Evolutionary conservation across 1,140 invertebrate genomes (phyloP).

Genomic region (Dolichoris vasculosae): DNA sequence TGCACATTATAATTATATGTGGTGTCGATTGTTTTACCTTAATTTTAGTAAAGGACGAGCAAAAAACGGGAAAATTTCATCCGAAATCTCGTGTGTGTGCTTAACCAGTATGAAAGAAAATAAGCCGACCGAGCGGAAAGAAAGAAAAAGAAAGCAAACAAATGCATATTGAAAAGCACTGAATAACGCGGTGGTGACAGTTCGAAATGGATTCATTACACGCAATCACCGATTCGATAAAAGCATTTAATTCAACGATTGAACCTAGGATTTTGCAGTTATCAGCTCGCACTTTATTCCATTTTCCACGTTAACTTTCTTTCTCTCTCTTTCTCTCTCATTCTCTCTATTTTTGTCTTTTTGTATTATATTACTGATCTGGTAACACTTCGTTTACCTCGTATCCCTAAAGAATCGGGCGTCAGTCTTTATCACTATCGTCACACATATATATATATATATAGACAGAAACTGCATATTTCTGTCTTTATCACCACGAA

Average conservation of each 20-base stretch:
- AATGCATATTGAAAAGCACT: conserved; percentile 55
- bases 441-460: neutral
- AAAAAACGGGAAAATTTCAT: neutral
- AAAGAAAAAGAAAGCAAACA: neutral
- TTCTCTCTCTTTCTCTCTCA: conserved; percentile 41
- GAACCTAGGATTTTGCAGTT: conserved; percentile 62
- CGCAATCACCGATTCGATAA: conserved; percentile 63
- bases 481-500: too few species aligned
- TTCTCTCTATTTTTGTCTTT: neutral
- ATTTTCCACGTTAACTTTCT: conserved; percentile 52
- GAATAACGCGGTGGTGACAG: conserved; percentile 56
- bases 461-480: too few species aligned
- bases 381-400: conserved; percentile 57
- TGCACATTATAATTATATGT: too few species aligned
- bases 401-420: conserved; percentile 54
- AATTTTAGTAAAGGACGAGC: neutral
- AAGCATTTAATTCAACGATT: conserved; percentile 68
- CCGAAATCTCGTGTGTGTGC: neutral
- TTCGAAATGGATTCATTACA: conserved; percentile 62
- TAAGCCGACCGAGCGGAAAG: neutral
- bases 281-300: conserved; percentile 4
- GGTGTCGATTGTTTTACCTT: too few species aligned
- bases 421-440: too few species aligned
- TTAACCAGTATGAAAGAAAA: neutral
- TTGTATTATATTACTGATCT: conserved; percentile 34